phyloP scores from a whole-genome alignment of 2,113 vertebrate species.

The Anhinga rufa region DNA sequence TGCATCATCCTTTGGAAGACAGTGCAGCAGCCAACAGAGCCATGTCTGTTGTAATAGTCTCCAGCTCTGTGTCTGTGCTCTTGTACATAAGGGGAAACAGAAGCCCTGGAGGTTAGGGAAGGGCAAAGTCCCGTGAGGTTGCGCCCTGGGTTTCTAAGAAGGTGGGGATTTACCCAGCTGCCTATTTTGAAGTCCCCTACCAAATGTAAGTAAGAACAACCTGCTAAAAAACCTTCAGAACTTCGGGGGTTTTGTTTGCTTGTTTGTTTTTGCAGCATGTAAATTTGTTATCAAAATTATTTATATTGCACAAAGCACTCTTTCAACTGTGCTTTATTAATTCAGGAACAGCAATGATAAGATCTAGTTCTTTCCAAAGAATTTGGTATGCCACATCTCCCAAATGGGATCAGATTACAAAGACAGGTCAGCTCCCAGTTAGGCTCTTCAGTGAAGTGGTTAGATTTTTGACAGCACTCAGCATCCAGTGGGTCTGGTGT shows the following conservation, averaged over 20 bases:
- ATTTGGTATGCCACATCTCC: slow-evolving; percentile 18
- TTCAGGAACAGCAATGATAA: neutral
- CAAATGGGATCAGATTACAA: neutral
- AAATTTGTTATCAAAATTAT: neutral
- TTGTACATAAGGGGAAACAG: neutral
- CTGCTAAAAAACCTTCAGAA: neutral
- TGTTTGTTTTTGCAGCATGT: neutral
- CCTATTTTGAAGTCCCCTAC: neutral
- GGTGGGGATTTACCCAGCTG: neutral
- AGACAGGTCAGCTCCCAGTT: slow-evolving; percentile 8
- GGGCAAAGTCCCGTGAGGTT: neutral
- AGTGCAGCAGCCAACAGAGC: neutral
- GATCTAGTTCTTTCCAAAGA: slow-evolving; percentile 14
- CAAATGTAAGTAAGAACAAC: neutral
- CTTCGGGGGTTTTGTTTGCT: neutral
- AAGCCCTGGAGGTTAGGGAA: neutral
- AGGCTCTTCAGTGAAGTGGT: slow-evolving; percentile 16
- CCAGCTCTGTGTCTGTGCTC: neutral
- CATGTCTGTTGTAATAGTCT: neutral
- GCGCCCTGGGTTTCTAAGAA: neutral
- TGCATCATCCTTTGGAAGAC: neutral
- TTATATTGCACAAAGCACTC: neutral
- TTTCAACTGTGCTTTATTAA: slow-evolving; percentile 17
- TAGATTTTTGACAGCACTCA: slow-evolving; percentile 18
- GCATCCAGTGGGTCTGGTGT: neutral